These are phyloP conservation scores for Cephalopterus ornatus DNA, from an alignment of 2,113 vertebrate species.

Conservation along the genomic window DNA sequence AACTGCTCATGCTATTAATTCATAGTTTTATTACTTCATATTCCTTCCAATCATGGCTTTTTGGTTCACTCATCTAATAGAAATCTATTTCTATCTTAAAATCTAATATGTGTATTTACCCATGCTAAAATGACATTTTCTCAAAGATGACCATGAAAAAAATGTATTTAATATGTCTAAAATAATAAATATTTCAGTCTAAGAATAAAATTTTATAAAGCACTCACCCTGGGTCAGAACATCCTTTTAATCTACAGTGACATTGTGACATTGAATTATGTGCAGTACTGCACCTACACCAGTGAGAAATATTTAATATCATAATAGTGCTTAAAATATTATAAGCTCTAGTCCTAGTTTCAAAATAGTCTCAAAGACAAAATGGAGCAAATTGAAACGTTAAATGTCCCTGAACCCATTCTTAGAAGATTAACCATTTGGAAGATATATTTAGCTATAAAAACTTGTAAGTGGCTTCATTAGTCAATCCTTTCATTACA, in stretches of 20 bases:
- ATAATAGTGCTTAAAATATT: constrained; percentile 66
- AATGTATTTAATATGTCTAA: not conserved
- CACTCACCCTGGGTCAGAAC: not conserved
- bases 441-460: not conserved
- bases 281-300: constrained; percentile 33
- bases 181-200: not conserved
- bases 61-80: not conserved
- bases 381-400: constrained; percentile 50
- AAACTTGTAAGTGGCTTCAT: not conserved
- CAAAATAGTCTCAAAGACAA: constrained; percentile 53
- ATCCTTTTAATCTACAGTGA: constrained; percentile 63
- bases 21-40: not conserved
- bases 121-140: not conserved
- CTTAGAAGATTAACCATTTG: constrained; percentile 16
- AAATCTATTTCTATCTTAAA: not conserved
- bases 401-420: constrained; percentile 9
- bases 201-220: constrained; percentile 26
- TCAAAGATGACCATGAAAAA: not conserved
- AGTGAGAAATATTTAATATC: constrained; percentile 66
- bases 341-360: constrained; percentile 48
- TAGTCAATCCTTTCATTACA: not conserved
- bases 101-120: not conserved
- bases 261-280: constrained; percentile 65
- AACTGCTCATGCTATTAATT: not conserved
- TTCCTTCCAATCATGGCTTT: not conserved